Conservation (phyloP, 2,797 vertebrate genomes). For the Channa striata region DNA sequence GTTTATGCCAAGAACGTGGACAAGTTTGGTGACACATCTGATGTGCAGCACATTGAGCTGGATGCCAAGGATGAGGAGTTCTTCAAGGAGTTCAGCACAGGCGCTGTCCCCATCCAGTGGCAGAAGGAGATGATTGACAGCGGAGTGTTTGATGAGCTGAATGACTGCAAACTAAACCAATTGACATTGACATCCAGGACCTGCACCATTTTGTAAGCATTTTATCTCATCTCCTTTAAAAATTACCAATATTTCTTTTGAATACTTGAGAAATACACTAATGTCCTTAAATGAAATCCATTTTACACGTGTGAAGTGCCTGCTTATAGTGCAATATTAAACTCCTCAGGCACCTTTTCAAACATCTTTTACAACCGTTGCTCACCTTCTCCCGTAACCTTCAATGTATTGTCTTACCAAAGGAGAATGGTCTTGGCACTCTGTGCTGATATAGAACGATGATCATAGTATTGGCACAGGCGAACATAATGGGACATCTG, state of each 20-base stretch:
- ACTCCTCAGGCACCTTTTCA: too few species aligned
- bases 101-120: slow-evolving; percentile 88
- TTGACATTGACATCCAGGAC: slow-evolving; percentile 80
- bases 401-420: neutral
- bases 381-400: too few species aligned
- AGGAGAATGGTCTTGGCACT: neutral
- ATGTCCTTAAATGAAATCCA: neutral
- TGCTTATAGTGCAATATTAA: neutral
- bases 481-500: slow-evolving; percentile 29
- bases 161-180: slow-evolving; percentile 70
- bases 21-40: slow-evolving; percentile 86
- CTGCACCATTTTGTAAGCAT: slow-evolving; percentile 86
- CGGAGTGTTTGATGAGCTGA: slow-evolving; percentile 89
- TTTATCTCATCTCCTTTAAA: neutral
- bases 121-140: slow-evolving; percentile 92
- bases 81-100: slow-evolving; percentile 90
- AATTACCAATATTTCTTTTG: slow-evolving; percentile 1
- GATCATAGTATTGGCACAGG: neutral
- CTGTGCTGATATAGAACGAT: neutral
- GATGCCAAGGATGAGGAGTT: slow-evolving; percentile 87
- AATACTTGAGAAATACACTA: slow-evolving; percentile 14
- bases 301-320: slow-evolving; percentile 10
- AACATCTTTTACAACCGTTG: too few species aligned
- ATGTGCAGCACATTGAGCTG: slow-evolving; percentile 83
- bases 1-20: slow-evolving; percentile 89